phyloP scores from a whole-genome alignment of 2,113 vertebrate species.

The Motacilla tschutschensis region DNA sequence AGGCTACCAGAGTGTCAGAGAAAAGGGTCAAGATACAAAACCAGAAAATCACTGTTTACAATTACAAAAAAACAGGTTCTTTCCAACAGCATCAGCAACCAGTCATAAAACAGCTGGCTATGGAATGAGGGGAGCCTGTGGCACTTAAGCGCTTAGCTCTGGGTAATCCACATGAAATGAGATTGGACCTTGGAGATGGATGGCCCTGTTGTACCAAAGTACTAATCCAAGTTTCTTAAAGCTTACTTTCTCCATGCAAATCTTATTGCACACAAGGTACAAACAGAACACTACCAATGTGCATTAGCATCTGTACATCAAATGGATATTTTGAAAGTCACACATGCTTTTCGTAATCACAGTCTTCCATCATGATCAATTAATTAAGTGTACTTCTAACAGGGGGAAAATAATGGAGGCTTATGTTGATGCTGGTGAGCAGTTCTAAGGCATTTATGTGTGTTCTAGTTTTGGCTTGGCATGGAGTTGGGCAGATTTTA shows the following conservation, averaged over 20 bases:
- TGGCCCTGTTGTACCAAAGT: not conserved
- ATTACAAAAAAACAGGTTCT: not conserved
- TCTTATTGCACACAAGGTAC: not conserved
- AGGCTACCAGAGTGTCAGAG: not conserved
- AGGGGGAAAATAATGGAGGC: not conserved
- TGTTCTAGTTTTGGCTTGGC: not conserved
- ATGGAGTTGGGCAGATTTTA: not conserved
- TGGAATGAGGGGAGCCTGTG: not conserved
- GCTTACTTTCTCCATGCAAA: not conserved
- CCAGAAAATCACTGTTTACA: not conserved
- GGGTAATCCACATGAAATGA: not conserved
- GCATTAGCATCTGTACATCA: not conserved
- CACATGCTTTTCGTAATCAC: not conserved
- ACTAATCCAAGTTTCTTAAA: not conserved
- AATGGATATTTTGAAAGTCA: not conserved
- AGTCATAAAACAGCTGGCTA: not conserved
- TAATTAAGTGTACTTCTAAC: not conserved
- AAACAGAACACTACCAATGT: not conserved
- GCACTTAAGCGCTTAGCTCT: not conserved
- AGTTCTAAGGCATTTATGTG: not conserved
- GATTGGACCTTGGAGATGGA: accelerated
- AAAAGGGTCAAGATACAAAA: not conserved
- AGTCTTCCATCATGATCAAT: not conserved
- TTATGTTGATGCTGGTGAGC: not conserved
- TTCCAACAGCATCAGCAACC: not conserved